Percentiles rank a stretch among this genome's conserved stretches.
These are phyloP conservation scores for Pseudorasbora parva DNA, from an alignment of 2,113 vertebrate genomes.

Conservation along the genomic window DNA sequence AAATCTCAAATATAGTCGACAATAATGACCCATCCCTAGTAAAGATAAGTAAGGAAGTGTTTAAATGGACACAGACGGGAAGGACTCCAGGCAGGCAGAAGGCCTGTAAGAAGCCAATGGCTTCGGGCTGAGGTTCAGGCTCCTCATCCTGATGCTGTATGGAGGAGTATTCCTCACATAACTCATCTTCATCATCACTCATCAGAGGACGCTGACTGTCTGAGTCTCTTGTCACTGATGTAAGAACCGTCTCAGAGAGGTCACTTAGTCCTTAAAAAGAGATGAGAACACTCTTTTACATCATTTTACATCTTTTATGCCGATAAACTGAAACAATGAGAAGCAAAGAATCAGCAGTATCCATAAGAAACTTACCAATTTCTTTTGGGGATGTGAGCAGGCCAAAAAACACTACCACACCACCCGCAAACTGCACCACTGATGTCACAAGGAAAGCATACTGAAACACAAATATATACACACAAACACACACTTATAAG, in stretches of 20 bases:
- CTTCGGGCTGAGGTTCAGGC: constrained; percentile 56
- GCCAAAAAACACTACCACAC: constrained; percentile 93
- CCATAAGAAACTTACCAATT: constrained; percentile 82
- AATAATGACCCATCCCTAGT: background rate
- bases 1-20: background rate
- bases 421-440: constrained; percentile 92
- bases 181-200: constrained; percentile 76
- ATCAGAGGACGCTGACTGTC: constrained; percentile 89
- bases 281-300: constrained; percentile 47
- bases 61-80: constrained; percentile 77
- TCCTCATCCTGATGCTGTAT: constrained; percentile 72
- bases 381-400: constrained; percentile 92
- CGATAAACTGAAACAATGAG: no score
- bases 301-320: no score
- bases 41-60: background rate
- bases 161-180: constrained; percentile 73
- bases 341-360: no score
- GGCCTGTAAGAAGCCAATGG: constrained; percentile 88
- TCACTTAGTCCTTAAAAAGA: constrained; percentile 67
- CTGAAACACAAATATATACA: constrained; percentile 65
- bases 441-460: constrained; percentile 97
- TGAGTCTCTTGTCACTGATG: constrained; percentile 78
- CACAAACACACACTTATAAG: background rate
- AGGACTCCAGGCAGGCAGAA: constrained; percentile 93
- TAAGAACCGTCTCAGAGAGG: constrained; percentile 63